Evolutionary conservation across 2,888 invertebrate species (phyloP).

Genomic region (Zeuzera pyrina): DNA sequence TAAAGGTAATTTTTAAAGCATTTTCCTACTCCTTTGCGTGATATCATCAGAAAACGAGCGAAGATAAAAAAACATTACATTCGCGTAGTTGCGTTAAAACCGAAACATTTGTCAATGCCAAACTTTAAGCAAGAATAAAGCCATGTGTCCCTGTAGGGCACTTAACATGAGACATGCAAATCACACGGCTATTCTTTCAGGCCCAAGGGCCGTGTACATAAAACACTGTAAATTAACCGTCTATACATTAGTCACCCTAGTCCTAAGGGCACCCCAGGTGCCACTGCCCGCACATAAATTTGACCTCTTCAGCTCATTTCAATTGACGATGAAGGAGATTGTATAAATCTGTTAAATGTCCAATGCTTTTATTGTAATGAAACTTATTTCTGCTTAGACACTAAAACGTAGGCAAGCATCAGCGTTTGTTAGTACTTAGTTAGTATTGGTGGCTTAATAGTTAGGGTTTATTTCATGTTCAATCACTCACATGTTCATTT

Average conservation of each 20-base stretch:
- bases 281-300: slow-evolving; percentile 36
- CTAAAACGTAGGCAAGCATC: no score
- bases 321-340: slow-evolving; percentile 19
- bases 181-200: slow-evolving; percentile 54
- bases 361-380: no score
- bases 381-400: no score
- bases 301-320: slow-evolving; percentile 25
- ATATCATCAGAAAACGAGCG: no score
- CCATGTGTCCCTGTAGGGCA: slow-evolving; percentile 24
- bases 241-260: slow-evolving; percentile 45
- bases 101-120: slow-evolving; percentile 12
- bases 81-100: neutral
- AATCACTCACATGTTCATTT: no score
- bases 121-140: slow-evolving; percentile 3
- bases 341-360: no score
- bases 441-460: no score
- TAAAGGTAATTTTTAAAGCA: no score
- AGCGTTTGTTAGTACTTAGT: no score
- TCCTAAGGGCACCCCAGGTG: slow-evolving; percentile 32
- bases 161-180: slow-evolving; percentile 54
- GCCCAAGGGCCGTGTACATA: slow-evolving; percentile 25
- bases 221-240: slow-evolving; percentile 50
- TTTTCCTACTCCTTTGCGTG: no score
- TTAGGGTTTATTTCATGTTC: no score
- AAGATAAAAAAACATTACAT: neutral